Evolutionary conservation across 2,113 vertebrate genomes (phyloP).

Genomic region (Saguinus midas): DNA sequence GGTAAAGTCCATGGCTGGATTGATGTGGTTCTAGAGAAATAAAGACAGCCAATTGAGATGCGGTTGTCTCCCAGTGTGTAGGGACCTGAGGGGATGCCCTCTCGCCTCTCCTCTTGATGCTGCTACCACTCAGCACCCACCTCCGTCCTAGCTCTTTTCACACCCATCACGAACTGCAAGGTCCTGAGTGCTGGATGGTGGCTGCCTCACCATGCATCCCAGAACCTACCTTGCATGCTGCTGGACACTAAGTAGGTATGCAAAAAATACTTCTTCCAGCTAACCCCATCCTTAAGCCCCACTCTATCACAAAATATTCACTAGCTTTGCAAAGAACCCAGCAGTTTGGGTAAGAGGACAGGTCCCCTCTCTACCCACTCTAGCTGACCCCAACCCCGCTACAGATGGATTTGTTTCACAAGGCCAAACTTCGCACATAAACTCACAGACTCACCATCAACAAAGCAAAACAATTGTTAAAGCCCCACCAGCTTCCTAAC

Average conservation of each 20-base stretch:
- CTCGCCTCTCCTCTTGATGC: not conserved
- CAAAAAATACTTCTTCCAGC: not conserved
- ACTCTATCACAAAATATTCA: not conserved
- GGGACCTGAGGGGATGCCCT: not conserved
- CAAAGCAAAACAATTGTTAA: not conserved
- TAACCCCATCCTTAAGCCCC: not conserved
- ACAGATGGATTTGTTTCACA: not conserved
- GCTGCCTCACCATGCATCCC: not conserved
- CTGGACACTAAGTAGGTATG: not conserved
- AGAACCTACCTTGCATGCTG: not conserved
- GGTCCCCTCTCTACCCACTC: not conserved
- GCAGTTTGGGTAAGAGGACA: not conserved
- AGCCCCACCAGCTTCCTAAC: not conserved
- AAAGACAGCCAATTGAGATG: not conserved
- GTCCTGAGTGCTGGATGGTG: not conserved
- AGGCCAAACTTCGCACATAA: not conserved
- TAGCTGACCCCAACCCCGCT: not conserved
- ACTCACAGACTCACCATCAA: not conserved
- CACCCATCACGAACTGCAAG: not conserved
- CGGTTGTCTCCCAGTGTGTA: fast-evolving
- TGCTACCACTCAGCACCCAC: fast-evolving
- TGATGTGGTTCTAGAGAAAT: slow-evolving; percentile 92
- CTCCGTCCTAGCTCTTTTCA: not conserved
- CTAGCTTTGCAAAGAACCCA: not conserved
- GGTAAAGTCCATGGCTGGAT: slow-evolving; percentile 97